phyloP scores from a whole-genome alignment of 2,888 invertebrate genomes.

The Graphium colonna region DNA sequence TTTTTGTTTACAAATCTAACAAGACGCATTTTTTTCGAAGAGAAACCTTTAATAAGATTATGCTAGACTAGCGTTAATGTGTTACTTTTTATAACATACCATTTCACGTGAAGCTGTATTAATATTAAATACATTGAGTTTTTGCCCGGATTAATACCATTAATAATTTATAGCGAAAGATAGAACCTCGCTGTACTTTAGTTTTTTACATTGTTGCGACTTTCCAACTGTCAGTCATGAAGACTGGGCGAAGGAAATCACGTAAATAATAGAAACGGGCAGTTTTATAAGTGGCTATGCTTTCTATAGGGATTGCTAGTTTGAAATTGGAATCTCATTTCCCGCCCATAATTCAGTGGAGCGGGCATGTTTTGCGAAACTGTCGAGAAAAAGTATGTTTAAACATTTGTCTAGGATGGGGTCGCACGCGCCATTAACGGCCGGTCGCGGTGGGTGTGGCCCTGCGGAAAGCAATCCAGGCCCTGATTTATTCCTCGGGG shows the following conservation, averaged over 20 bases:
- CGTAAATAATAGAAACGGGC: no score
- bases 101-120: neutral
- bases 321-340: no score
- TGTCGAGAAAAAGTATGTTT: conserved; percentile 61
- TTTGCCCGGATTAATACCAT: neutral
- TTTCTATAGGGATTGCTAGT: no score
- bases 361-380: conserved; percentile 37
- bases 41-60: neutral
- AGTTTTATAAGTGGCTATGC: no score
- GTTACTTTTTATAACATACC: neutral
- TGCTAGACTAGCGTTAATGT: neutral
- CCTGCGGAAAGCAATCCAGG: conserved; percentile 73
- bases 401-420: conserved; percentile 67
- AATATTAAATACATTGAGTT: neutral
- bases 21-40: neutral
- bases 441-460: conserved; percentile 70
- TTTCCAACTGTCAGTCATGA: neutral
- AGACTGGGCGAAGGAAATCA: no score
- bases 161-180: neutral
- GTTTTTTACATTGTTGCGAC: neutral
- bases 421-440: conserved; percentile 78
- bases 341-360: neutral
- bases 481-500: conserved; percentile 68
- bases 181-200: neutral
- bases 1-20: neutral